Conservation (phyloP, 2,888 invertebrate genomes). For the Lycophotia porphyrea region DNA sequence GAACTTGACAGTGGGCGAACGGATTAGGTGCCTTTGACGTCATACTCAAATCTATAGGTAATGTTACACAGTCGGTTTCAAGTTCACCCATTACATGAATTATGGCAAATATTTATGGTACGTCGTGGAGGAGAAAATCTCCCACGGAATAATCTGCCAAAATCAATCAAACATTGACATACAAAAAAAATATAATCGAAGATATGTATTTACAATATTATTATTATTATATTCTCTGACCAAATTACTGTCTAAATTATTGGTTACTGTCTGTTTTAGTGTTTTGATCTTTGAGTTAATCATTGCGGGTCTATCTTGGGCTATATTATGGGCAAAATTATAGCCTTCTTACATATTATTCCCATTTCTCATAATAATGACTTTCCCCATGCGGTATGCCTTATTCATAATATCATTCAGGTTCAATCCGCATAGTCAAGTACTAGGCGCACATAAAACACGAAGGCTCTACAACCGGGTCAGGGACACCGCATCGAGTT, state of each 20-base stretch:
- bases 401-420: constrained; percentile 61
- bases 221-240: no score
- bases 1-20: constrained; percentile 40
- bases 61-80: constrained; percentile 1
- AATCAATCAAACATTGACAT: neutral
- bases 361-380: constrained; percentile 27
- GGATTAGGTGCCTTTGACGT: constrained; percentile 46
- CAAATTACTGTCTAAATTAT: constrained; percentile 27
- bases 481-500: constrained; percentile 79
- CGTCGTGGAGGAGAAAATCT: neutral
- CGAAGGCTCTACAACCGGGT: constrained; percentile 73
- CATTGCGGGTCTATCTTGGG: constrained; percentile 6
- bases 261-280: constrained; percentile 14
- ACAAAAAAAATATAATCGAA: neutral
- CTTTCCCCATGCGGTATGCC: constrained; percentile 32
- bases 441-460: constrained; percentile 69
- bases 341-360: neutral
- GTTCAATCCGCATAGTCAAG: constrained; percentile 62
- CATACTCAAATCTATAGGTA: constrained; percentile 18
- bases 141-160: neutral
- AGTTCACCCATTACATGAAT: constrained; percentile 18
- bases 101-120: neutral
- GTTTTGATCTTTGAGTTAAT: constrained; percentile 16
- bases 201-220: neutral
- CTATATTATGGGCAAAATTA: constrained; percentile 14